Conservation (phyloP, 2,888 invertebrate genomes). For the Elmis aenea region DNA sequence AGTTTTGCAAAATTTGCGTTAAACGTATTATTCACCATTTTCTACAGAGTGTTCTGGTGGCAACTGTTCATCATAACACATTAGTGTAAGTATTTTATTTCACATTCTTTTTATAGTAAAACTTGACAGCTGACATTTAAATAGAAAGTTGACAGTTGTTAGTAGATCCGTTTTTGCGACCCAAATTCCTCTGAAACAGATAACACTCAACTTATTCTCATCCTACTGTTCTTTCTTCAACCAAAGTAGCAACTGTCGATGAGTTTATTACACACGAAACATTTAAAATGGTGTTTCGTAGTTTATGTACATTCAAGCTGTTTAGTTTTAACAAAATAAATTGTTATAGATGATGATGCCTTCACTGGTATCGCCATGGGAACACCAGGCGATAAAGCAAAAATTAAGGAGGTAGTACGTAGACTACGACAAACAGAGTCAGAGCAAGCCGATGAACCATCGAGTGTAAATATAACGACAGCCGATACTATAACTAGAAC, state of each 20-base stretch:
- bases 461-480: conserved; percentile 14
- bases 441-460: conserved; percentile 20
- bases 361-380: conserved; percentile 48
- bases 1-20: conserved; percentile 23
- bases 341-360: conserved; percentile 44
- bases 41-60: conserved; percentile 37
- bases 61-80: conserved; percentile 39
- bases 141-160: conserved; percentile 42
- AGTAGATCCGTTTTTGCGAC: conserved; percentile 45
- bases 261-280: too few species aligned
- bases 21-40: conserved; percentile 23
- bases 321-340: too few species aligned
- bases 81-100: conserved; percentile 38
- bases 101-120: conserved; percentile 22
- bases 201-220: conserved; percentile 26
- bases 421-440: conserved; percentile 28
- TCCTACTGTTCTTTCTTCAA: conserved; percentile 17
- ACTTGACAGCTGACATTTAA: conserved; percentile 39
- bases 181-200: conserved; percentile 38
- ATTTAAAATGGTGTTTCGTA: too few species aligned
- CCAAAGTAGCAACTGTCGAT: too few species aligned
- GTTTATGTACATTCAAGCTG: too few species aligned
- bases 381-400: conserved; percentile 47
- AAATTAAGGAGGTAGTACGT: conserved; percentile 40
- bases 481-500: conserved; percentile 10